phyloP scores from a whole-genome alignment of 1,140 invertebrate genomes.

The Laupala kohalensis region DNA sequence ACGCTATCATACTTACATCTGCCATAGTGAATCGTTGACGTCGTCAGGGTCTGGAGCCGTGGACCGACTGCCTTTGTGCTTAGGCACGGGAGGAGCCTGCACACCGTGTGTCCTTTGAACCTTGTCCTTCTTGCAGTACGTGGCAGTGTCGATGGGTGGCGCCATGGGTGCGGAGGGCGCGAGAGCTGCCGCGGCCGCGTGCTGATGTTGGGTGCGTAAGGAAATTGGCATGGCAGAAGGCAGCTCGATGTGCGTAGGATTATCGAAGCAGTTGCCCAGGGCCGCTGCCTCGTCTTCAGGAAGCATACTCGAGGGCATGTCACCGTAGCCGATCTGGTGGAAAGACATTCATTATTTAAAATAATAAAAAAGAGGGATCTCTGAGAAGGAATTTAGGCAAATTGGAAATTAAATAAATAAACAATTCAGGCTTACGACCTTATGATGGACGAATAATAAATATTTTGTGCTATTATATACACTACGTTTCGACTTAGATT shows the following conservation, averaged over 20 bases:
- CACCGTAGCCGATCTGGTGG: slow-evolving; percentile 34
- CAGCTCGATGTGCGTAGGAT: slow-evolving; percentile 56
- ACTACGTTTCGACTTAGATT: too few species aligned
- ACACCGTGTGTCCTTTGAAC: slow-evolving; percentile 4
- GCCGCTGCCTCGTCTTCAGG: not conserved
- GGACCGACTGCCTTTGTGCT: not conserved
- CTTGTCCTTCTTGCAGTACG: slow-evolving; percentile 49
- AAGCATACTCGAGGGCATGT: not conserved
- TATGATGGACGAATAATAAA: too few species aligned
- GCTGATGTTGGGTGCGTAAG: slow-evolving; percentile 59
- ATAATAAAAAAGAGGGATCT: too few species aligned
- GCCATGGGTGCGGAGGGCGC: slow-evolving; percentile 19
- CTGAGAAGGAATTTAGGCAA: too few species aligned
- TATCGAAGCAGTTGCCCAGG: slow-evolving; percentile 44
- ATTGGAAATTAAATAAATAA: too few species aligned
- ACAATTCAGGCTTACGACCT: too few species aligned
- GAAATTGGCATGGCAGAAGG: slow-evolving; percentile 32
- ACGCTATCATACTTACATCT: slow-evolving; percentile 10
- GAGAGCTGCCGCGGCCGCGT: slow-evolving; percentile 45
- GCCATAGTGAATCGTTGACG: slow-evolving; percentile 8
- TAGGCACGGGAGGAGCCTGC: not conserved
- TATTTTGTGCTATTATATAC: too few species aligned
- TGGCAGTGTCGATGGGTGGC: slow-evolving; percentile 49
- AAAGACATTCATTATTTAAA: slow-evolving; percentile 31
- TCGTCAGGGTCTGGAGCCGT: not conserved